Evolutionary conservation across 2,113 vertebrate species (phyloP).

Genomic region (Nothocercus nigrocapillus): DNA sequence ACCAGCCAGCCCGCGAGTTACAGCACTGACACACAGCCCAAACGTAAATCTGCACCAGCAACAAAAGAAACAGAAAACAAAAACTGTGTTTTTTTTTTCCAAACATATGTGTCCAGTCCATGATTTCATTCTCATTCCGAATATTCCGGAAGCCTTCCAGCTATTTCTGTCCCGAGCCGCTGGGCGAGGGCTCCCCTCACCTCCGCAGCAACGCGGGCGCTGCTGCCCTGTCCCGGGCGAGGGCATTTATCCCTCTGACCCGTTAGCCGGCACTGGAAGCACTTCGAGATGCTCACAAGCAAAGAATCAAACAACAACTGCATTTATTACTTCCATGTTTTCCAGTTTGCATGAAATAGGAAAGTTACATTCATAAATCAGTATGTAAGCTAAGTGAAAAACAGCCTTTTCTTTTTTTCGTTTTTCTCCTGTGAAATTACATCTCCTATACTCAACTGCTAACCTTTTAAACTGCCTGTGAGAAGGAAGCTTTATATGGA

Average conservation of each 20-base stretch:
- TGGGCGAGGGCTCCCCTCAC: not conserved
- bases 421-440: not conserved
- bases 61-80: not conserved
- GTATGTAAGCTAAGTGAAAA: not conserved
- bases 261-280: not conserved
- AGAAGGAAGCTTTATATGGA: not conserved
- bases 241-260: not conserved
- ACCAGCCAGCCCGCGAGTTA: not conserved
- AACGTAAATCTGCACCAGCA: not conserved
- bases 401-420: not conserved
- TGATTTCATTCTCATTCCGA: not conserved
- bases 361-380: not conserved
- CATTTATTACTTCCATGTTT: not conserved
- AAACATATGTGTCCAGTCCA: not conserved
- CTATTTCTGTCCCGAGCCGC: not conserved
- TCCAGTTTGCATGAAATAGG: not conserved
- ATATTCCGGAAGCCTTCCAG: not conserved
- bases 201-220: not conserved
- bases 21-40: not conserved
- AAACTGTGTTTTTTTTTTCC: not conserved
- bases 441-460: not conserved
- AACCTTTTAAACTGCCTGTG: accelerated
- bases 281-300: not conserved
- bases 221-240: accelerated
- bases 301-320: not conserved